Percentiles rank a stretch among this genome's conserved stretches.
These are phyloP conservation scores for Bombus waltoni DNA, from an alignment of 1,140 invertebrate genomes.

Conservation along the genomic window DNA sequence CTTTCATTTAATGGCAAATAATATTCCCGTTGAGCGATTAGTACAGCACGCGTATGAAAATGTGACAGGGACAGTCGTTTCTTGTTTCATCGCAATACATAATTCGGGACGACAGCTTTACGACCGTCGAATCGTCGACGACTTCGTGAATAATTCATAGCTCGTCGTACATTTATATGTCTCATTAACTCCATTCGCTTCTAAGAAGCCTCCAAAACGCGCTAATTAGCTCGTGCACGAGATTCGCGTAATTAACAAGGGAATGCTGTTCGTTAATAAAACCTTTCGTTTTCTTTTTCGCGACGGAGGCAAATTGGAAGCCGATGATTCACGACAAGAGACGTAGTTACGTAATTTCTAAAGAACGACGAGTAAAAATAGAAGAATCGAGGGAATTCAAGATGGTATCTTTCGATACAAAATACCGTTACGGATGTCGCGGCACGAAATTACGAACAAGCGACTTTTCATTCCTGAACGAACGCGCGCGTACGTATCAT, in stretches of 20 bases:
- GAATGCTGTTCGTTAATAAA: slow-evolving; percentile 25
- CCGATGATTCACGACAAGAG: no score
- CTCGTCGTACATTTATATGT: slow-evolving; percentile 33
- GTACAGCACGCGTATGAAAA: neutral
- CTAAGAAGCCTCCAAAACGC: slow-evolving; percentile 27
- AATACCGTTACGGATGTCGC: no score
- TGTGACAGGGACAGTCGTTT: neutral
- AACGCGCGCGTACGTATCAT: neutral
- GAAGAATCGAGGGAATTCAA: neutral
- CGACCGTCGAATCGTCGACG: slow-evolving; percentile 12
- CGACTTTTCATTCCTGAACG: neutral
- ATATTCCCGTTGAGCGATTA: neutral
- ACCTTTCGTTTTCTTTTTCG: neutral
- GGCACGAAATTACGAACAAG: neutral
- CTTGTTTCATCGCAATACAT: neutral
- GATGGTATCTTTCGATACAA: neutral
- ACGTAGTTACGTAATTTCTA: neutral
- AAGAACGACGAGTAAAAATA: neutral
- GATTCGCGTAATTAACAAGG: slow-evolving; percentile 37
- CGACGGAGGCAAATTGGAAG: neutral
- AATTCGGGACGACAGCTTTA: slow-evolving; percentile 27
- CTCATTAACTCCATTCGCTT: slow-evolving; percentile 22
- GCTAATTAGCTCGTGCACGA: slow-evolving; percentile 37
- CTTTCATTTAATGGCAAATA: neutral
- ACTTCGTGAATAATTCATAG: slow-evolving; percentile 31